phyloP scores from a whole-genome alignment of 1,140 invertebrate genomes.

The Lethocerus indicus region DNA sequence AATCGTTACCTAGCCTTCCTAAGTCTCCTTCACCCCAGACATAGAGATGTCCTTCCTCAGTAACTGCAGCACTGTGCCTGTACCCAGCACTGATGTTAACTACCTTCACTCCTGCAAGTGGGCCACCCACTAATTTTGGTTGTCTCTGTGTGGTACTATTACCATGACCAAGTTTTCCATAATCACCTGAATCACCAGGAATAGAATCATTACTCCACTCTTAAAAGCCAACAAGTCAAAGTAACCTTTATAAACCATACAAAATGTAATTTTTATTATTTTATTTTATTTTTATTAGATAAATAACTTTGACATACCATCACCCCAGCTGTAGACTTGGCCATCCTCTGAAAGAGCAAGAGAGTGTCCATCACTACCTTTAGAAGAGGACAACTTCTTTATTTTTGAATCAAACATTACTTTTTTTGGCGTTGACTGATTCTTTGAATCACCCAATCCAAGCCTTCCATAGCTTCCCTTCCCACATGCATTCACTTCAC shows the following conservation, averaged over 20 bases:
- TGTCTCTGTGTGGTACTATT: constrained; percentile 36
- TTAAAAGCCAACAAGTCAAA: not conserved
- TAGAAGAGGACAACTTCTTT: constrained; percentile 33
- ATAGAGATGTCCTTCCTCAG: constrained; percentile 33
- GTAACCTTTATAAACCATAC: too few species aligned
- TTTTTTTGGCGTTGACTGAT: constrained; percentile 32
- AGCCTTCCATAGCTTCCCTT: constrained; percentile 38
- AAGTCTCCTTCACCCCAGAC: constrained; percentile 48
- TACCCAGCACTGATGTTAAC: constrained; percentile 42
- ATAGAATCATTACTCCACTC: too few species aligned
- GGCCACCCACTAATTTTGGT: constrained; percentile 30
- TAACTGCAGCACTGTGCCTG: constrained; percentile 38
- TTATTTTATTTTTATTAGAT: too few species aligned
- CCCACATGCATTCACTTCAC: constrained; percentile 37
- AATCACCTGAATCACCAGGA: constrained; percentile 29
- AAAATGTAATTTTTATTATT: too few species aligned
- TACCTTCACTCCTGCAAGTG: constrained; percentile 29
- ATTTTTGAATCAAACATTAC: constrained; percentile 29
- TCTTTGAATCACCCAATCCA: constrained; percentile 36
- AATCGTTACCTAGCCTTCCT: constrained; percentile 32
- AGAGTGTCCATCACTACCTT: constrained; percentile 42
- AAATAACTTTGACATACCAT: constrained; percentile 29
- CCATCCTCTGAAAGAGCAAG: constrained; percentile 37
- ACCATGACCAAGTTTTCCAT: constrained; percentile 33
- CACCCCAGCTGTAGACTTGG: constrained; percentile 44